Evolutionary conservation across 2,797 vertebrate species (phyloP).

Genomic region (Cuniculus paca): DNA sequence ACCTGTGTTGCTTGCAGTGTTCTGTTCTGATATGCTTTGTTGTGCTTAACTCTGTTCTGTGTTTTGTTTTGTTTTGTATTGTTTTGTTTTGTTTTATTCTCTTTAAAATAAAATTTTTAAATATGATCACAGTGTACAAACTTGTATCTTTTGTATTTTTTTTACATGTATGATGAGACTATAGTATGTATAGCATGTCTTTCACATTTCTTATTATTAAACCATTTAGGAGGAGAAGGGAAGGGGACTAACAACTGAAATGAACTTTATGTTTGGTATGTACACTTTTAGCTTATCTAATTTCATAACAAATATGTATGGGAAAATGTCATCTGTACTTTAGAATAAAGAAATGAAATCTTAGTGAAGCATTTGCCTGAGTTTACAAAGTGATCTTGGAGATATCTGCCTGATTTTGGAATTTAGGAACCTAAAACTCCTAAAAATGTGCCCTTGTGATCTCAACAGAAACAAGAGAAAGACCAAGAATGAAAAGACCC

Average conservation of each 20-base stretch:
- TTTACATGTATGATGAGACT: background rate
- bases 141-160: background rate
- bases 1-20: too few species aligned
- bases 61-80: too few species aligned
- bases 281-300: slow-evolving; percentile 23
- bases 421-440: background rate
- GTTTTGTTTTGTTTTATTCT: too few species aligned
- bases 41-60: too few species aligned
- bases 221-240: background rate
- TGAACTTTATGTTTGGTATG: background rate
- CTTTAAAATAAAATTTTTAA: too few species aligned
- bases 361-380: background rate
- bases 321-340: slow-evolving; percentile 13
- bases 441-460: background rate
- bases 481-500: background rate
- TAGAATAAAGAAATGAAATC: slow-evolving; percentile 27
- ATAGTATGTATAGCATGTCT: background rate
- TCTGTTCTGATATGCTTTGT: too few species aligned
- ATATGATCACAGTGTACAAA: background rate
- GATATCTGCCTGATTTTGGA: background rate
- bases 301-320: background rate
- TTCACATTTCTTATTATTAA: background rate
- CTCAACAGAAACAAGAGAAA: background rate
- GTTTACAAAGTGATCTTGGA: background rate
- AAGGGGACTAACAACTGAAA: background rate